Evolutionary conservation across 2,888 invertebrate genomes (phyloP).

Genomic region (Diabrotica balteata): DNA sequence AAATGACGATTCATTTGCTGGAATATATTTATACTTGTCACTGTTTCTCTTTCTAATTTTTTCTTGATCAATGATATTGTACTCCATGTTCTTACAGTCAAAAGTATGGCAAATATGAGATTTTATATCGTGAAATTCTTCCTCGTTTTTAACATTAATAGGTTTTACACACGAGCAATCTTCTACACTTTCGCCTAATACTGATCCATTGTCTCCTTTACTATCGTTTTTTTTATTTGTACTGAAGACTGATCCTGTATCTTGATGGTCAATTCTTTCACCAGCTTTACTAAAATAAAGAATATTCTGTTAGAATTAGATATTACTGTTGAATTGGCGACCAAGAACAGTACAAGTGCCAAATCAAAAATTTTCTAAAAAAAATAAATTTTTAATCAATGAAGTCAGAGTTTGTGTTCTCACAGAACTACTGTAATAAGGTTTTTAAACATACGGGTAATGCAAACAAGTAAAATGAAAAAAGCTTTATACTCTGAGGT

Average conservation of each 20-base stretch:
- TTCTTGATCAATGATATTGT: neutral
- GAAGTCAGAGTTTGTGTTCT: too few relatives aligned
- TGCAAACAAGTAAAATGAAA: too few relatives aligned
- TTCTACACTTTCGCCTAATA: neutral
- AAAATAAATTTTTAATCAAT: too few relatives aligned
- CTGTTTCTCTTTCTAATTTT: conserved; percentile 8
- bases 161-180: conserved; percentile 12
- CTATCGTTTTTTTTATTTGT: neutral
- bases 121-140: neutral
- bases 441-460: too few relatives aligned
- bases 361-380: too few relatives aligned
- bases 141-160: neutral
- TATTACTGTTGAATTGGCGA: too few relatives aligned
- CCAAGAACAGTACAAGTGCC: too few relatives aligned
- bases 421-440: too few relatives aligned
- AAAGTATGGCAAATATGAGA: neutral
- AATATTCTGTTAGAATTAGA: too few relatives aligned
- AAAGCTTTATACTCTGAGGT: too few relatives aligned
- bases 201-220: conserved; percentile 5
- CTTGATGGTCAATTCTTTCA: conserved; percentile 22
- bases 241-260: neutral
- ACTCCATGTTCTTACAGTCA: conserved; percentile 8
- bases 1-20: conserved; percentile 42
- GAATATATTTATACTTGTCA: conserved; percentile 11
- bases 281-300: conserved; percentile 29